phyloP scores from a whole-genome alignment of 2,888 invertebrate genomes.

The Criorhina ranunculi region DNA sequence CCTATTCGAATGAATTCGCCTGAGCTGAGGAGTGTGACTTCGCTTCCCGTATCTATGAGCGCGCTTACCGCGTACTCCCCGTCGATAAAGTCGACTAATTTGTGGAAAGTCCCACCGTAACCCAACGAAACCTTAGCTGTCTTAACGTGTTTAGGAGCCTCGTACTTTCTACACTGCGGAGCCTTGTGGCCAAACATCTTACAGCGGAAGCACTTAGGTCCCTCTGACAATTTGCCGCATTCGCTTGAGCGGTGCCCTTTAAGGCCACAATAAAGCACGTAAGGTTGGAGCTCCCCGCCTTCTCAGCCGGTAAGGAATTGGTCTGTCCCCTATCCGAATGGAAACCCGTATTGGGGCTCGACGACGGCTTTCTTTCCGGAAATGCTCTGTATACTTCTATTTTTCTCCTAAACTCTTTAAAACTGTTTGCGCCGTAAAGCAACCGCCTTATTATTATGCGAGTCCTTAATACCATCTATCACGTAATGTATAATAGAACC shows the following conservation, averaged over 20 bases:
- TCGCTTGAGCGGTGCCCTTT: slow-evolving; percentile 1
- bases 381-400: slow-evolving; percentile 2
- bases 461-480: too few relatives aligned
- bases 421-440: background rate
- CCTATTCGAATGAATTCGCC: background rate
- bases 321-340: background rate
- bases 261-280: background rate
- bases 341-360: background rate
- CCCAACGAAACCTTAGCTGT: slow-evolving; percentile 2
- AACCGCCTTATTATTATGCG: background rate
- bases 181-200: background rate
- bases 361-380: slow-evolving; percentile 5
- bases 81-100: slow-evolving; percentile 7
- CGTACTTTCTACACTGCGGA: background rate
- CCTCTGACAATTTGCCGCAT: background rate
- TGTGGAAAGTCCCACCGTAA: background rate
- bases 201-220: background rate
- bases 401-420: background rate
- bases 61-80: background rate
- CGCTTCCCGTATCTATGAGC: background rate
- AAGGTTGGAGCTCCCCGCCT: background rate
- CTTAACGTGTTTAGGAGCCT: slow-evolving; percentile 7
- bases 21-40: background rate
- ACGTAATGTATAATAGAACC: too few relatives aligned
- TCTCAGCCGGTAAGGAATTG: background rate